Evolutionary conservation across 1,140 invertebrate species (phyloP).

Genomic region (Lamellibrachia luymesi): DNA sequence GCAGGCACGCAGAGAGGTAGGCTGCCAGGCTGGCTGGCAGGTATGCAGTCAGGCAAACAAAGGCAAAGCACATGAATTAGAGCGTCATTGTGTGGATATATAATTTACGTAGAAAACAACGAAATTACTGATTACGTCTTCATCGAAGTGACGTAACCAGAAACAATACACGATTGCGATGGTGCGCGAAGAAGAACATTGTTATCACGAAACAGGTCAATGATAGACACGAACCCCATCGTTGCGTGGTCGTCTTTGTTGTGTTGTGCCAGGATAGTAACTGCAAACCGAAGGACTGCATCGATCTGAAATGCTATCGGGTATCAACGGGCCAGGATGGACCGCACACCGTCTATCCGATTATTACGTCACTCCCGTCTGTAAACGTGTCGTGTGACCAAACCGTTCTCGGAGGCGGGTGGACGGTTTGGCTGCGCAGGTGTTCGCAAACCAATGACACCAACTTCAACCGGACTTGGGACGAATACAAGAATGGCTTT

Average conservation of each 20-base stretch:
- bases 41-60: no score
- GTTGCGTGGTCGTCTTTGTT: neutral
- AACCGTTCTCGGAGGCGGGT: neutral
- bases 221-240: neutral
- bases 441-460: neutral
- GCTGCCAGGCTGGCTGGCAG: no score
- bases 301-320: neutral
- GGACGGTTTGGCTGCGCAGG: neutral
- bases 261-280: neutral
- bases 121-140: neutral
- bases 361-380: neutral
- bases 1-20: no score
- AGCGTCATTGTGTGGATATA: no score
- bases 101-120: no score
- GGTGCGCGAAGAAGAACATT: no score
- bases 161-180: neutral
- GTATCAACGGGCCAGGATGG: neutral
- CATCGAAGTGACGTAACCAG: neutral
- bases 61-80: no score
- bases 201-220: neutral
- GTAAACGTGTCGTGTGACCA: neutral
- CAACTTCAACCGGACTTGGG: neutral
- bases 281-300: neutral
- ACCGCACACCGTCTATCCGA: neutral
- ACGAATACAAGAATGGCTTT: neutral